phyloP scores from a whole-genome alignment of 2,888 invertebrate genomes.

The Germaria angustata region DNA sequence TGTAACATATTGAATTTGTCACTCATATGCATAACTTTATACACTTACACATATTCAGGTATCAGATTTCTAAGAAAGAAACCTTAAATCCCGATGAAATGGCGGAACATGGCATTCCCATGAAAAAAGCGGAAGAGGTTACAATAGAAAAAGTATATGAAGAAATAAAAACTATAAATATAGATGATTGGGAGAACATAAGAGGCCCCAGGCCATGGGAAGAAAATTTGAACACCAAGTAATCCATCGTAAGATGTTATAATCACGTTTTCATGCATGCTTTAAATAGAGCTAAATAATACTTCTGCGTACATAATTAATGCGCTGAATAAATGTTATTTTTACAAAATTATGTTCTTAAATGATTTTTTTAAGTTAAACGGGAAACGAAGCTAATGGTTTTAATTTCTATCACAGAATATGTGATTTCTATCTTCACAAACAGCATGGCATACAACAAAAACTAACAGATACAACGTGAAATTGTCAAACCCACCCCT shows the following conservation, averaged over 20 bases:
- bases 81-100: constrained; percentile 84
- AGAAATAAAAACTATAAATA: constrained; percentile 86
- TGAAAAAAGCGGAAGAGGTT: constrained; percentile 85
- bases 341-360: no score
- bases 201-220: constrained; percentile 94
- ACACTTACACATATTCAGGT: constrained; percentile 79
- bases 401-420: no score
- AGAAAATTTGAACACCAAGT: constrained; percentile 69
- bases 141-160: constrained; percentile 88
- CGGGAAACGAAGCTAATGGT: no score
- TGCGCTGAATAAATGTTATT: neutral
- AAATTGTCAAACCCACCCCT: no score
- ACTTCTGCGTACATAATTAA: neutral
- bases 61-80: constrained; percentile 83
- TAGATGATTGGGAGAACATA: constrained; percentile 92
- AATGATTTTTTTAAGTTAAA: no score
- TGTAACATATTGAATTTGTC: constrained; percentile 1
- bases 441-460: no score
- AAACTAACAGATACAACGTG: no score
- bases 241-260: neutral
- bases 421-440: no score
- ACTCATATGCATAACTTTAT: no score
- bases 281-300: neutral
- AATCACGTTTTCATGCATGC: neutral
- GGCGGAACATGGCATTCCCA: constrained; percentile 84